Percentiles rank a stretch among this genome's conserved stretches.
Conservation (phyloP, 2,797 vertebrate genomes). For the Discoglossus pictus region DNA sequence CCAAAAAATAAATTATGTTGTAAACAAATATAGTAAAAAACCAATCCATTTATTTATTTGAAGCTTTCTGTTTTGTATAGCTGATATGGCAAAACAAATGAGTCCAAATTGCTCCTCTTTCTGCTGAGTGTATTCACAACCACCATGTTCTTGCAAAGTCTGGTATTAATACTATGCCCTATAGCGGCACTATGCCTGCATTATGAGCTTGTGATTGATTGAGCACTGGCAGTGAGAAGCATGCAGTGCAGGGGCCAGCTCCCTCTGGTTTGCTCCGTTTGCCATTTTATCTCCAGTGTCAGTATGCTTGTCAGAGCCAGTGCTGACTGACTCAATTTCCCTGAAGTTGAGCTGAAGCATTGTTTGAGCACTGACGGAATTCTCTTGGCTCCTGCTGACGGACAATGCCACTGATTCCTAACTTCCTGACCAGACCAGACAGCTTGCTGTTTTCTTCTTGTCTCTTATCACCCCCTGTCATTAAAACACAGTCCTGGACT, state of each 20-base stretch:
- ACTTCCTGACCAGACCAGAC: slow-evolving; percentile 90
- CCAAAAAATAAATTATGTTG: no score
- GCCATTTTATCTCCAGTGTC: slow-evolving; percentile 62
- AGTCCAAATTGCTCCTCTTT: no score
- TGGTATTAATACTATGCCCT: no score
- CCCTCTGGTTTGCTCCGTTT: slow-evolving; percentile 59
- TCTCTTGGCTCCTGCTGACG: slow-evolving; percentile 72
- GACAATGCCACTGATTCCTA: slow-evolving; percentile 77
- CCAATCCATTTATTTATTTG: no score
- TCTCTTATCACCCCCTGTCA: slow-evolving; percentile 83
- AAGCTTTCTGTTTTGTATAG: no score
- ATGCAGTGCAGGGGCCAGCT: slow-evolving; percentile 1
- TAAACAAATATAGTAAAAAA: no score
- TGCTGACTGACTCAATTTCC: slow-evolving; percentile 74
- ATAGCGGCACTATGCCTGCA: neutral
- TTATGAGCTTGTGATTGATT: neutral
- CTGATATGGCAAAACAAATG: no score
- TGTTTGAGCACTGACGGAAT: slow-evolving; percentile 74
- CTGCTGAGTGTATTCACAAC: no score
- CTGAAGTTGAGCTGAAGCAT: slow-evolving; percentile 67
- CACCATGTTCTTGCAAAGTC: no score
- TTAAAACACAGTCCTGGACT: slow-evolving; percentile 62
- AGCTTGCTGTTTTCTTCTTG: slow-evolving; percentile 74
- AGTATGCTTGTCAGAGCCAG: slow-evolving; percentile 55
- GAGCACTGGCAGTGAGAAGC: neutral